These are phyloP conservation scores for Cydia strobilella DNA, from an alignment of 1,140 invertebrate genomes.

Conservation along the genomic window DNA sequence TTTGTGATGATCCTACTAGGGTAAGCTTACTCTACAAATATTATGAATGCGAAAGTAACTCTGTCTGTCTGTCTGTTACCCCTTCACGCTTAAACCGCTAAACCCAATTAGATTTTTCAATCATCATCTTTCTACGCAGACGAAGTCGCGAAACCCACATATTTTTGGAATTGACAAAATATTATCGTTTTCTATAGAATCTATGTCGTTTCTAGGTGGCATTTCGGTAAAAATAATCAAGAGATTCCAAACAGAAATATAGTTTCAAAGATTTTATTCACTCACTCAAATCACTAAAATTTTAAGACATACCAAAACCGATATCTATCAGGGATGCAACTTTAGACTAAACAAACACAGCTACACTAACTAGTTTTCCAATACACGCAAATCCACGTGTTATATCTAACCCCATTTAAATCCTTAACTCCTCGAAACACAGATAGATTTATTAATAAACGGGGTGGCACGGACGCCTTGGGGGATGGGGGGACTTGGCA, in stretches of 20 bases:
- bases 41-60: no score
- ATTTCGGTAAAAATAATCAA: no score
- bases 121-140: no score
- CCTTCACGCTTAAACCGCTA: no score
- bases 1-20: no score
- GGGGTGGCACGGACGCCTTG: constrained; percentile 46
- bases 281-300: not conserved
- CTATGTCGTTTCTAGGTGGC: no score
- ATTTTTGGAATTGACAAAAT: no score
- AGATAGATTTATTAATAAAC: constrained; percentile 79
- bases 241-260: not conserved
- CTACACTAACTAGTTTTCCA: not conserved
- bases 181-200: no score
- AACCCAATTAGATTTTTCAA: no score
- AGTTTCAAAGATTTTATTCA: not conserved
- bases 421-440: constrained; percentile 70
- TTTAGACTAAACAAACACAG: not conserved
- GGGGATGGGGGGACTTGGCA: constrained; percentile 61
- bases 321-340: not conserved
- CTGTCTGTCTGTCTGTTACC: no score
- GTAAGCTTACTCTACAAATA: no score
- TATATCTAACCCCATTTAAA: constrained; percentile 50
- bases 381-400: constrained; percentile 2
- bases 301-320: not conserved
- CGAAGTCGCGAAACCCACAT: no score